Evolutionary conservation across 2,888 invertebrate species (phyloP), one percentile per base, ranked within the genome.

Genomic region (Lasioglossum morio): DNA sequence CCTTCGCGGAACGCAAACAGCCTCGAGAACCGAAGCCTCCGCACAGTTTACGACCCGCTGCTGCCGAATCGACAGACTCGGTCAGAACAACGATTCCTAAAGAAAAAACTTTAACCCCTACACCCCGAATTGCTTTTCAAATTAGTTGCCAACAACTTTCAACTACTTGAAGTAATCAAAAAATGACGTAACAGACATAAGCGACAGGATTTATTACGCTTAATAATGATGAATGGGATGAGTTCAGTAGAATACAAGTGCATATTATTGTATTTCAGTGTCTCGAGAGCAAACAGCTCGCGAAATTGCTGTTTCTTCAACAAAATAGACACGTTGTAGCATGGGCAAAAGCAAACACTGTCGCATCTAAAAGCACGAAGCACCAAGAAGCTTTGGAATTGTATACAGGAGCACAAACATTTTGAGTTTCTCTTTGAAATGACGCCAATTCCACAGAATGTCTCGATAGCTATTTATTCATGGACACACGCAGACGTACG

Each of bases 1-100:
- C 66, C 46, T 80, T 30, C 70, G 48, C 34, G 5, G 66, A 82
- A 73, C 81, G 72, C 72, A 66, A 79, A 82, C 30, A n/a, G 37
- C 30, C 40, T 73, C 34, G 48, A 30, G 19, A 53, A 1, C 40
- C 66, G 43, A 40, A n/a, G 27, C 30, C 37, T 57, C 34, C 34
- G 7, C 23, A 19, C 16, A 5, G 40, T 40, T 69, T 69, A 53
- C 72, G 46, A 34, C 27, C 16, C 2, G 53, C 69, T 23, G 19
- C 70, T 40, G 70, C n/a, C 70, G 66, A 66, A 66, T 66, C 19
- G 66, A 30, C 34, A 23, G 34, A 66, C 34, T 34, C 23, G 66
- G 34, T 19, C 66, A 3, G 34, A 10, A 19, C 66, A 34, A 46
- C 16, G 46, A 46, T 1, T 43, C 14, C 43, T 3, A 43, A 43